Evolutionary conservation across 23 tunicate species (phyloP).

Genomic region (Halocynthia aurantium): DNA sequence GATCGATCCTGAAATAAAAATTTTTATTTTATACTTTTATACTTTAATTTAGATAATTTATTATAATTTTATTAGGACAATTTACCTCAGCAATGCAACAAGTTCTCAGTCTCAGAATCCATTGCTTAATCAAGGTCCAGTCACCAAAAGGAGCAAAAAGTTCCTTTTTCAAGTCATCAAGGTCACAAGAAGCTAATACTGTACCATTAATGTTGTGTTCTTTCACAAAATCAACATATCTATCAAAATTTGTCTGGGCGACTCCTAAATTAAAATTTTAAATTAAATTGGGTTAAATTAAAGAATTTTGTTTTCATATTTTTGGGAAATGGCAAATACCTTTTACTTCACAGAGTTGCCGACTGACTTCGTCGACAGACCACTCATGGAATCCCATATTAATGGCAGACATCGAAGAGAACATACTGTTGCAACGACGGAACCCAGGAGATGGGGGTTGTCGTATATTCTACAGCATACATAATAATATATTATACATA

Average conservation of each 20-base stretch:
- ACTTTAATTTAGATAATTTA: no score
- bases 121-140: slow-evolving; percentile 67
- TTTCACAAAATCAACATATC: slow-evolving; percentile 48
- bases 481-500: no score
- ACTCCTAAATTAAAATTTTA: slow-evolving; percentile 26
- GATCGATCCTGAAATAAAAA: no score
- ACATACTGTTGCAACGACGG: no score
- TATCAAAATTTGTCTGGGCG: slow-evolving; percentile 36
- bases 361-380: no score
- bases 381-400: no score
- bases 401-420: no score
- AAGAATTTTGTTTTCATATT: slow-evolving; percentile 2
- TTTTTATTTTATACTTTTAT: no score
- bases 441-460: no score
- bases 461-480: no score
- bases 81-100: background rate
- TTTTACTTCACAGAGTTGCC: no score
- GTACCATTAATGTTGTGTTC: slow-evolving; percentile 65
- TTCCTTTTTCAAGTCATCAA: slow-evolving; percentile 80
- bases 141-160: slow-evolving; percentile 80
- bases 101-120: slow-evolving; percentile 6
- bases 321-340: background rate
- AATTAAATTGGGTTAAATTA: background rate
- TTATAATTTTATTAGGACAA: background rate
- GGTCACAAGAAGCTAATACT: slow-evolving; percentile 61